Conservation (phyloP, 1,140 invertebrate genomes). For the Elymnias hypermnestra region DNA sequence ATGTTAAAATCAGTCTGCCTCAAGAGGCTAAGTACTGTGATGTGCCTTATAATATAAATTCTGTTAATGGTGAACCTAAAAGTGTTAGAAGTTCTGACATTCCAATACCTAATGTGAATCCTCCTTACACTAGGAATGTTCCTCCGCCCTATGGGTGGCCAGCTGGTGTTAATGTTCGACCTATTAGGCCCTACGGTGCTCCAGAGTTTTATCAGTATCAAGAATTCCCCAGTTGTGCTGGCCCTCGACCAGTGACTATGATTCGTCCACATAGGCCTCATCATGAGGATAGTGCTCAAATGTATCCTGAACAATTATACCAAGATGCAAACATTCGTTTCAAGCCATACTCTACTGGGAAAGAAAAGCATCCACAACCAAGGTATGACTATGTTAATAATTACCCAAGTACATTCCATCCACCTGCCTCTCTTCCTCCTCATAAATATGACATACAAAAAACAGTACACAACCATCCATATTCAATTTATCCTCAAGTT, state of each 20-base stretch:
- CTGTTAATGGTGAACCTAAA: slow-evolving; percentile 53
- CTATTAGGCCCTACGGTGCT: slow-evolving; percentile 45
- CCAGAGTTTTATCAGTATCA: slow-evolving; percentile 55
- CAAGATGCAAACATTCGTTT: slow-evolving; percentile 54
- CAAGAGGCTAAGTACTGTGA: slow-evolving; percentile 63
- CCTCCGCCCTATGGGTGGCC: slow-evolving; percentile 49
- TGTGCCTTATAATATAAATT: slow-evolving; percentile 66
- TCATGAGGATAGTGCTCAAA: slow-evolving; percentile 42
- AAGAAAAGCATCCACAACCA: slow-evolving; percentile 51
- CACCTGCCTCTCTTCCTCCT: slow-evolving; percentile 37
- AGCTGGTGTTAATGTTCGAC: slow-evolving; percentile 37
- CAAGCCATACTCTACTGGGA: slow-evolving; percentile 60
- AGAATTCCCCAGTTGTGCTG: slow-evolving; percentile 48
- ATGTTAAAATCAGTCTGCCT: slow-evolving; percentile 45
- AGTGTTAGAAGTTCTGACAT: slow-evolving; percentile 46
- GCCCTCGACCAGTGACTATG: slow-evolving; percentile 41
- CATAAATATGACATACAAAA: slow-evolving; percentile 62
- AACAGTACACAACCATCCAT: slow-evolving; percentile 45
- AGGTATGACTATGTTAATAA: slow-evolving; percentile 69
- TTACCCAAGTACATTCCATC: slow-evolving; percentile 52
- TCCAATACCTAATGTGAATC: slow-evolving; percentile 45
- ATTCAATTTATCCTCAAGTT: slow-evolving; percentile 50
- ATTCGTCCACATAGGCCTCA: slow-evolving; percentile 36
- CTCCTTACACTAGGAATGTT: slow-evolving; percentile 30
- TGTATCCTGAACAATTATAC: slow-evolving; percentile 50